Percentiles rank a stretch among this genome's conserved stretches.
phyloP scores from a whole-genome alignment of 2,797 vertebrate species.

The Atherinosoma microstoma region DNA sequence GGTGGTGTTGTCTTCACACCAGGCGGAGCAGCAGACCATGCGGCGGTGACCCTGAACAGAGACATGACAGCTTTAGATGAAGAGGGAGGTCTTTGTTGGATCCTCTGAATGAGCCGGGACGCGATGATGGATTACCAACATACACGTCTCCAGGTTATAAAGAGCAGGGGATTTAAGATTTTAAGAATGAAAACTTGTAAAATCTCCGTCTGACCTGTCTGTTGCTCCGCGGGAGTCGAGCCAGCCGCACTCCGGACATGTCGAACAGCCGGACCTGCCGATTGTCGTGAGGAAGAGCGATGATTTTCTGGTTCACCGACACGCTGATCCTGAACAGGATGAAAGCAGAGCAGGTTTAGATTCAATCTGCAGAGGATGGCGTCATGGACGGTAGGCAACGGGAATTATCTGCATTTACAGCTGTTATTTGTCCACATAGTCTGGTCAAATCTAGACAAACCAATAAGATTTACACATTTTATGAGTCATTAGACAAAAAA shows the following conservation, averaged over 20 bases:
- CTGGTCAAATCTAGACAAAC: no score
- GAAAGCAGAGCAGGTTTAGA: neutral
- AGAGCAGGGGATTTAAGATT: no score
- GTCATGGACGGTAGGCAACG: no score
- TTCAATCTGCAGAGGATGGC: no score
- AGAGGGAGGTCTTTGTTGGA: neutral
- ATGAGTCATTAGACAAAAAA: no score
- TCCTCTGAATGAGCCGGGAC: accelerated
- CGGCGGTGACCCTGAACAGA: slow-evolving; percentile 91
- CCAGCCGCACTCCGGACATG: slow-evolving; percentile 92
- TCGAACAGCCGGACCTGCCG: slow-evolving; percentile 94
- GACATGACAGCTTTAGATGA: slow-evolving; percentile 18
- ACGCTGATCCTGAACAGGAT: slow-evolving; percentile 88
- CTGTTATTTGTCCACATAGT: no score
- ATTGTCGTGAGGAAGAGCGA: slow-evolving; percentile 97
- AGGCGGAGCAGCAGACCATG: slow-evolving; percentile 97
- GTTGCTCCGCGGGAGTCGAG: slow-evolving; percentile 92
- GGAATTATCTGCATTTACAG: no score
- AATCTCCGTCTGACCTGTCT: slow-evolving; percentile 85
- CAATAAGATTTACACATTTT: no score
- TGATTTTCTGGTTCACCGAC: slow-evolving; percentile 92
- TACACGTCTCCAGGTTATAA: no score
- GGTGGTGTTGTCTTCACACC: slow-evolving; percentile 95
- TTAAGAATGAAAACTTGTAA: no score
- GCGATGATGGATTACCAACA: no score